Conservation (phyloP, 2,113 vertebrate genomes). For the Panurus biarmicus region DNA sequence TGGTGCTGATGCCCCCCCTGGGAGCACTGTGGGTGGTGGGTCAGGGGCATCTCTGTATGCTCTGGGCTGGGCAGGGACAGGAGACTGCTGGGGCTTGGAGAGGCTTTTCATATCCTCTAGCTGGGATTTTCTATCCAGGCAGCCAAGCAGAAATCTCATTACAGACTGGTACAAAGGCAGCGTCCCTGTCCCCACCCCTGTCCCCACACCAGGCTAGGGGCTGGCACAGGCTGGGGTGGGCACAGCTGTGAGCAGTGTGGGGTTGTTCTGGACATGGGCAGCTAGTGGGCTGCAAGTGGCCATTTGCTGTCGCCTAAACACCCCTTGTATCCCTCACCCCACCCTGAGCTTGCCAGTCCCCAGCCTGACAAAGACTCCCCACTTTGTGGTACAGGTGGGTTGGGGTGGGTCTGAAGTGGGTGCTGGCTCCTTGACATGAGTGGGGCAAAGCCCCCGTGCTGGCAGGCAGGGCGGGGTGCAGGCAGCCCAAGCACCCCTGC, state of each 20-base stretch:
- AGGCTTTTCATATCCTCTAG: background rate
- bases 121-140: slow-evolving; percentile 40
- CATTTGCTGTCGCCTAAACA: background rate
- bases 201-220: background rate
- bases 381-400: background rate
- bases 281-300: background rate
- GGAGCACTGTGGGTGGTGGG: background rate
- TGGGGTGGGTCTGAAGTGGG: too few species aligned
- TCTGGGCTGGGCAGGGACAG: background rate
- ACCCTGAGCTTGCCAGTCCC: background rate
- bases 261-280: background rate
- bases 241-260: fast-evolving
- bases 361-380: background rate
- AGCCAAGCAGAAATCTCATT: slow-evolving; percentile 69
- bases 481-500: background rate
- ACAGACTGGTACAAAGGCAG: slow-evolving; percentile 31
- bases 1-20: fast-evolving
- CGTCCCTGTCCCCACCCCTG: background rate
- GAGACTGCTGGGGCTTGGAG: background rate
- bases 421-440: fast-evolving
- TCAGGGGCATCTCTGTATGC: fast-evolving
- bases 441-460: background rate
- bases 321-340: background rate
- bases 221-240: fast-evolving
- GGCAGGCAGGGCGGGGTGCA: background rate